phyloP scores from a whole-genome alignment of 2,113 vertebrate species.

The Lepisosteus osseus region DNA sequence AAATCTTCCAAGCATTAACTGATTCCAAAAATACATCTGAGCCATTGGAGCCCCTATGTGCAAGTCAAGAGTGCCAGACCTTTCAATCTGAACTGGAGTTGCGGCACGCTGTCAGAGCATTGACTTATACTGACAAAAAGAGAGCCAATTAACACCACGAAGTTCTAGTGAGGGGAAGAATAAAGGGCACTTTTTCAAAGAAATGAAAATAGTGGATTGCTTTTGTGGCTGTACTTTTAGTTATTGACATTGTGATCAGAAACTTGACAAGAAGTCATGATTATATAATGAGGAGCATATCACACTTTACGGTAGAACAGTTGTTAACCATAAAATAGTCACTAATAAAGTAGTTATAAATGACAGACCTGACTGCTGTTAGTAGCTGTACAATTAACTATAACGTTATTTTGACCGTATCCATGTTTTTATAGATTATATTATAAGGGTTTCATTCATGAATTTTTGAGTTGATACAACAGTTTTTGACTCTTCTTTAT shows the following conservation, averaged over 20 bases:
- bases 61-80: constrained; percentile 10
- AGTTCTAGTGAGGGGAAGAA: neutral
- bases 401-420: too few species aligned
- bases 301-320: too few species aligned
- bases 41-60: neutral
- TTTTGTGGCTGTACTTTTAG: neutral
- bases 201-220: neutral
- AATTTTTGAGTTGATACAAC: too few species aligned
- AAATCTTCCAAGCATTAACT: constrained; percentile 25
- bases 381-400: too few species aligned
- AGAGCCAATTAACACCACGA: neutral
- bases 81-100: neutral
- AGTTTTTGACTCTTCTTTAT: too few species aligned
- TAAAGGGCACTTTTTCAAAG: neutral
- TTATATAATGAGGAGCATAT: too few species aligned
- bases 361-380: too few species aligned
- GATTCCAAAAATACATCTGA: constrained; percentile 55
- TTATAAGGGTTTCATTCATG: too few species aligned
- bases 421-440: too few species aligned
- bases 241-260: neutral
- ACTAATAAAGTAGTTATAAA: too few species aligned
- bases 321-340: too few species aligned
- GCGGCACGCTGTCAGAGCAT: neutral
- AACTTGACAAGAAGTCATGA: neutral
- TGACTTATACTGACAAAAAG: constrained; percentile 4